Percentiles rank a stretch among this genome's conserved stretches.
phyloP scores from a whole-genome alignment of 1,140 invertebrate species.

The Pantala flavescens region DNA sequence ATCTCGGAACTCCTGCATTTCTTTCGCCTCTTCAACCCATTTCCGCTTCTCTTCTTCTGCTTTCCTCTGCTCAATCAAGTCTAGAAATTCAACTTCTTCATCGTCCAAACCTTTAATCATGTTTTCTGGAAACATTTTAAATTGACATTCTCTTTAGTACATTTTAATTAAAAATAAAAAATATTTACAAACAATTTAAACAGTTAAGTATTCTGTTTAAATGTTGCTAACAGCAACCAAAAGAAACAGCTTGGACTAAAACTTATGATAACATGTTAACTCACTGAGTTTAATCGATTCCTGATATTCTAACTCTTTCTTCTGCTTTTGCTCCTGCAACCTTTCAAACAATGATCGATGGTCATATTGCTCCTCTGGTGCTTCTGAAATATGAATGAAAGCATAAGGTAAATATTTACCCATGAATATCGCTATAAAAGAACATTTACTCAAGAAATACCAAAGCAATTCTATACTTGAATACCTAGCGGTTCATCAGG shows the following conservation, averaged over 20 bases:
- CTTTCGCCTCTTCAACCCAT: conserved; percentile 64
- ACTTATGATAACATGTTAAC: too few relatives aligned
- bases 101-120: conserved; percentile 90
- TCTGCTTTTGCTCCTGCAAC: conserved; percentile 82
- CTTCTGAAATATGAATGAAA: conserved; percentile 46
- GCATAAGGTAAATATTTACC: conserved; percentile 13
- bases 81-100: conserved; percentile 88
- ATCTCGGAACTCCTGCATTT: conserved; percentile 72
- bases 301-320: conserved; percentile 86
- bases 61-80: conserved; percentile 76
- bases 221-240: not conserved
- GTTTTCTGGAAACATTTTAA: conserved; percentile 57
- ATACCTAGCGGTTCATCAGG: conserved; percentile 79
- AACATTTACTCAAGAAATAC: conserved; percentile 15
- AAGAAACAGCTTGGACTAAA: too few relatives aligned
- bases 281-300: conserved; percentile 87
- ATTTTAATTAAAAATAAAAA: conserved; percentile 17
- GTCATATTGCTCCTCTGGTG: conserved; percentile 71
- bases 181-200: not conserved
- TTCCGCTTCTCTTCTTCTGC: conserved; percentile 71
- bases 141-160: conserved; percentile 13
- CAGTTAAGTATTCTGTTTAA: conserved; percentile 12
- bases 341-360: conserved; percentile 74
- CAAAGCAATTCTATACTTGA: conserved; percentile 22
- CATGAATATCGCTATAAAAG: conserved; percentile 11